Percentiles rank a stretch among this genome's conserved stretches.
phyloP scores from a whole-genome alignment of 2,113 vertebrate genomes.

The Callorhinus ursinus region DNA sequence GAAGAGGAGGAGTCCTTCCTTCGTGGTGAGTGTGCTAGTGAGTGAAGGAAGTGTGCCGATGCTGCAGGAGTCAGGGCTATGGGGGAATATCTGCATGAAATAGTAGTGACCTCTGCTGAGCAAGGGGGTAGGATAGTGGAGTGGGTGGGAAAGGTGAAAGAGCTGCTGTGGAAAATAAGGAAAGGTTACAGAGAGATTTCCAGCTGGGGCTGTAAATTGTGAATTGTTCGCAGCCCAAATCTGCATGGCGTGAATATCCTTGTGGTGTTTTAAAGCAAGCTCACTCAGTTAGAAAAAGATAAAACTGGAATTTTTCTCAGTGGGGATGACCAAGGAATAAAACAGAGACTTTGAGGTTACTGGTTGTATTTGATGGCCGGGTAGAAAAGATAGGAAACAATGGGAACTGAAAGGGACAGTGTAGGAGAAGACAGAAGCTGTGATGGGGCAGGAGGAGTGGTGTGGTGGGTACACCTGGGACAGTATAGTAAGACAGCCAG shows the following conservation, averaged over 20 bases:
- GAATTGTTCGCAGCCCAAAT: neutral
- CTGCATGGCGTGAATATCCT: neutral
- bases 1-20: neutral
- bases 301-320: neutral
- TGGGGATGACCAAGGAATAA: neutral
- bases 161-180: neutral
- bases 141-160: neutral
- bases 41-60: neutral
- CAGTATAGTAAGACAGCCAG: neutral
- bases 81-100: neutral
- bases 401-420: neutral
- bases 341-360: neutral
- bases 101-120: neutral
- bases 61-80: neutral
- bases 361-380: neutral
- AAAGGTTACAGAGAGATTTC: neutral
- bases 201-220: neutral
- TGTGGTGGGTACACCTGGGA: neutral
- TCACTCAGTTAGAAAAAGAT: neutral
- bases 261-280: neutral
- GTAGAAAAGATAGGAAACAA: neutral
- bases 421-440: neutral
- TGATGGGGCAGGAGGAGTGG: neutral
- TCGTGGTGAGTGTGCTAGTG: neutral
- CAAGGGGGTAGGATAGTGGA: accelerated